phyloP scores from a whole-genome alignment of 2,797 vertebrate species.

The Thamnophis elegans region DNA sequence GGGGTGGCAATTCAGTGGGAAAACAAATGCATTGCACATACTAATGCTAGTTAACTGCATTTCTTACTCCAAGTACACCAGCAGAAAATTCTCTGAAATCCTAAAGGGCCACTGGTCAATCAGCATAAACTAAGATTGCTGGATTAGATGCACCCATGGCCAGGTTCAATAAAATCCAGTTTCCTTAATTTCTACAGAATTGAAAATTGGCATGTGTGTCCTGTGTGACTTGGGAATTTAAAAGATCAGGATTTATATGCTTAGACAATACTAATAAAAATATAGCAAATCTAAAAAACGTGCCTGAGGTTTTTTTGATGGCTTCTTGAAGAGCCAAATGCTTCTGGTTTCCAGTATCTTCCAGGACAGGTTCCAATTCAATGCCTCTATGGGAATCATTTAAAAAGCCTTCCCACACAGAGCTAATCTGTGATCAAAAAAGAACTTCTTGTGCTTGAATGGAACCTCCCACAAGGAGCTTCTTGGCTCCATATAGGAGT shows the following conservation, averaged over 20 bases:
- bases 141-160: background rate
- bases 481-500: background rate
- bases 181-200: background rate
- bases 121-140: background rate
- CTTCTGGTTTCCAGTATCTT: background rate
- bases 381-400: background rate
- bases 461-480: background rate
- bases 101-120: background rate
- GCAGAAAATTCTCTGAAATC: background rate
- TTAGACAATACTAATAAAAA: background rate
- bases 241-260: background rate
- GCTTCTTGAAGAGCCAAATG: background rate
- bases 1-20: background rate
- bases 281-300: background rate
- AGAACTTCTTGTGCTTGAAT: background rate
- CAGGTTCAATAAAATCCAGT: background rate
- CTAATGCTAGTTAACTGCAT: background rate
- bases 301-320: background rate
- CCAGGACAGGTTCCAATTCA: background rate
- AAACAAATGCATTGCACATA: background rate
- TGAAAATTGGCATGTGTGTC: background rate
- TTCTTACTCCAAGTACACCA: background rate
- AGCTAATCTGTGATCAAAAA: background rate
- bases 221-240: background rate
- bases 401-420: background rate